phyloP scores from a whole-genome alignment of 1,140 invertebrate genomes.

The Pogonognathellus flavescens region DNA sequence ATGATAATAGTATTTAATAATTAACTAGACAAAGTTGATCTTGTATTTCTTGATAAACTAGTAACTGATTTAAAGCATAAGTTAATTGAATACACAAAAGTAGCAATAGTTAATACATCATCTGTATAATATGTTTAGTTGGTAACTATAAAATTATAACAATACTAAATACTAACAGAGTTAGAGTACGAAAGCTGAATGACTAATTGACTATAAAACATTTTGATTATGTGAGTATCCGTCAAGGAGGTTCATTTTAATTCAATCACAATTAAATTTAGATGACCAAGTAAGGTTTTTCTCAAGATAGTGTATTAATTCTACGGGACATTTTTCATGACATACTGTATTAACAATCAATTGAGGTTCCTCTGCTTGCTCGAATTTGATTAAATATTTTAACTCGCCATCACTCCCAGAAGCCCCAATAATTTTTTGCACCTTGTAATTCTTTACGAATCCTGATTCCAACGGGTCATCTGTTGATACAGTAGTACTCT shows the following conservation, averaged over 20 bases:
- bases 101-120: no score
- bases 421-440: not conserved
- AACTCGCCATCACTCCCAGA: not conserved
- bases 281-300: not conserved
- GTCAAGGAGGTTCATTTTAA: no score
- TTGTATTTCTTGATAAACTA: no score
- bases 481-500: not conserved
- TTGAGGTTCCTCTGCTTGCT: not conserved
- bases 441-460: not conserved
- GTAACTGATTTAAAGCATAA: no score
- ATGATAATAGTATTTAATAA: no score
- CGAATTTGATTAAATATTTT: not conserved
- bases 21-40: no score
- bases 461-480: not conserved
- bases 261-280: not conserved
- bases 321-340: not conserved
- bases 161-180: no score
- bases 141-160: no score
- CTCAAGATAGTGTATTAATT: not conserved
- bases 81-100: no score
- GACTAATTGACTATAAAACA: no score
- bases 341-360: not conserved
- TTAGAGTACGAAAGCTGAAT: no score
- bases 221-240: not conserved
- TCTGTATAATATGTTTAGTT: no score